Percentiles rank a stretch among this genome's conserved stretches.
These are phyloP conservation scores for Brachypodius melanocephalos DNA, from an alignment of 2,113 vertebrate genomes.

Conservation along the genomic window DNA sequence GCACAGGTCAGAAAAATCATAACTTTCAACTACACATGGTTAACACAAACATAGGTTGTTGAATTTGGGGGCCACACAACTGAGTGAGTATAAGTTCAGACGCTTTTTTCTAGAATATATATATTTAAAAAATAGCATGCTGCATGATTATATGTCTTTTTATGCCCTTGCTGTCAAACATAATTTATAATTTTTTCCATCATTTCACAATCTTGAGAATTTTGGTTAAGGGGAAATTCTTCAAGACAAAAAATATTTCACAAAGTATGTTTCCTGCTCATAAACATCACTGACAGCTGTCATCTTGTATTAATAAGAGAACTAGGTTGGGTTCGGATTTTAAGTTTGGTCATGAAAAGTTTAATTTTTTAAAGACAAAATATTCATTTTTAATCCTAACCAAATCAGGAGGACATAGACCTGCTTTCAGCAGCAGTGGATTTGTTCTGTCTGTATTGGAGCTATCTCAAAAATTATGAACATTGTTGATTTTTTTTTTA, in stretches of 20 bases:
- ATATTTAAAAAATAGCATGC: rapidly evolving
- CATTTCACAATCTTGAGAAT: background rate
- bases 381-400: background rate
- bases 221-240: background rate
- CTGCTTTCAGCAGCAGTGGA: background rate
- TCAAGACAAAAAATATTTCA: background rate
- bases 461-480: background rate
- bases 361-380: background rate
- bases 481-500: background rate
- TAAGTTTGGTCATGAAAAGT: background rate
- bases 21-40: background rate
- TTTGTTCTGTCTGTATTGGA: background rate
- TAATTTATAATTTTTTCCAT: background rate
- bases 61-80: background rate
- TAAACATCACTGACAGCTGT: background rate
- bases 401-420: background rate
- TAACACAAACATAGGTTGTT: background rate
- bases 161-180: background rate
- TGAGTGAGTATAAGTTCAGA: background rate
- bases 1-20: background rate
- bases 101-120: background rate
- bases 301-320: background rate
- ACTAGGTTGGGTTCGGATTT: background rate
- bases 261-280: background rate
- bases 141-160: background rate